These are phyloP conservation scores for Numenius phaeopus DNA, from an alignment of 2,797 vertebrate genomes.

Conservation along the genomic window DNA sequence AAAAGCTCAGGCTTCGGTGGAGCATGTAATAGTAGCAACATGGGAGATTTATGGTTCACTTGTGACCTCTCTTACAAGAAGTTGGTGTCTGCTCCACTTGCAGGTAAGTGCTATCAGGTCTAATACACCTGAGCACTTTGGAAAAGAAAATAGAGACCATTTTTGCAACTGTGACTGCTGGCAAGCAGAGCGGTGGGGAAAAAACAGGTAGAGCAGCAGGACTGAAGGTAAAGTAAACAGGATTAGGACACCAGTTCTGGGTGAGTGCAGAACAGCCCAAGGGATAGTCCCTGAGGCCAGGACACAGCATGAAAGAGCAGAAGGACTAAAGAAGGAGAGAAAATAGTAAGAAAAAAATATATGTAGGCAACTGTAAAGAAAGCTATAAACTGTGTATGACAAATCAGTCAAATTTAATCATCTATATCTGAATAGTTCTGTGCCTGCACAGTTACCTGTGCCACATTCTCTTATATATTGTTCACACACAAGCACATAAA, in stretches of 20 bases:
- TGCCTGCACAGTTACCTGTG: background rate
- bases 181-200: background rate
- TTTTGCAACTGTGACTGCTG: conserved; percentile 70
- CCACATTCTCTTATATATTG: conserved; percentile 19
- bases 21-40: background rate
- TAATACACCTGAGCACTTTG: background rate
- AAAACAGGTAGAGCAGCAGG: conserved; percentile 31
- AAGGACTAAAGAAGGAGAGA: conserved; percentile 27
- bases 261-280: conserved; percentile 54
- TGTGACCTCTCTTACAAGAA: background rate
- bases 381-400: background rate
- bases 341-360: conserved; percentile 35
- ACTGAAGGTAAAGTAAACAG: background rate
- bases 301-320: conserved; percentile 23
- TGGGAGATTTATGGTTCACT: background rate
- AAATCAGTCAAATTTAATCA: background rate
- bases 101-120: background rate
- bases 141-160: conserved; percentile 61
- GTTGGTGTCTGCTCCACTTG: background rate
- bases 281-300: conserved; percentile 47
- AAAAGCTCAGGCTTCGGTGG: background rate
- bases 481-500: conserved; percentile 70
- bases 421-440: background rate
- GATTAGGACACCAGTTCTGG: conserved; percentile 32
- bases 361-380: conserved; percentile 44